Evolutionary conservation across 1,140 invertebrate species (phyloP).

Genomic region (Rhopalosiphum padi): DNA sequence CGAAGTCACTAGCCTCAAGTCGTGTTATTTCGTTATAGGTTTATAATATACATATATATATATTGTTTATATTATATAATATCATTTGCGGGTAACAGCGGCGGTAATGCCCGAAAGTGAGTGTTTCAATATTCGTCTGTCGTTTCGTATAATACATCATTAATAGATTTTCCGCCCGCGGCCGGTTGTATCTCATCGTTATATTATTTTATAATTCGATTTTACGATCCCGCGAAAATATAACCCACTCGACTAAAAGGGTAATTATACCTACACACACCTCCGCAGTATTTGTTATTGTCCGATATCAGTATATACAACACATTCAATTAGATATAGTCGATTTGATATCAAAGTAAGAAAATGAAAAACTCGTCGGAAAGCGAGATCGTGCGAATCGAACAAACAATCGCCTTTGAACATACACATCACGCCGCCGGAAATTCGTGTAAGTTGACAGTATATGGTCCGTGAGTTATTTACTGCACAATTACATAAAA

Average conservation of each 20-base stretch:
- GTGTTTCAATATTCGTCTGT: not conserved
- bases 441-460: constrained; percentile 49
- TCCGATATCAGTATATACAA: not conserved
- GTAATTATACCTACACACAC: not conserved
- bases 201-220: not conserved
- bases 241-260: too few species aligned
- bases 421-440: not conserved
- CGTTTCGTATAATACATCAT: not conserved
- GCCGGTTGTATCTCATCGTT: too few species aligned
- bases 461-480: not conserved
- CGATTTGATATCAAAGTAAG: not conserved
- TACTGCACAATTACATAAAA: not conserved
- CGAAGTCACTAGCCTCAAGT: not conserved
- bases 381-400: not conserved
- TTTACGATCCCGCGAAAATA: too few species aligned
- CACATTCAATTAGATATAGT: not conserved
- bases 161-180: not conserved
- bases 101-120: not conserved
- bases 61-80: not conserved
- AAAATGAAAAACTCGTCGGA: not conserved
- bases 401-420: not conserved
- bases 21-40: not conserved
- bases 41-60: not conserved
- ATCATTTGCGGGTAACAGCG: not conserved
- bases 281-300: not conserved